Evolutionary conservation across 2,113 vertebrate genomes (phyloP).

Genomic region (Heteronetta atricapilla): DNA sequence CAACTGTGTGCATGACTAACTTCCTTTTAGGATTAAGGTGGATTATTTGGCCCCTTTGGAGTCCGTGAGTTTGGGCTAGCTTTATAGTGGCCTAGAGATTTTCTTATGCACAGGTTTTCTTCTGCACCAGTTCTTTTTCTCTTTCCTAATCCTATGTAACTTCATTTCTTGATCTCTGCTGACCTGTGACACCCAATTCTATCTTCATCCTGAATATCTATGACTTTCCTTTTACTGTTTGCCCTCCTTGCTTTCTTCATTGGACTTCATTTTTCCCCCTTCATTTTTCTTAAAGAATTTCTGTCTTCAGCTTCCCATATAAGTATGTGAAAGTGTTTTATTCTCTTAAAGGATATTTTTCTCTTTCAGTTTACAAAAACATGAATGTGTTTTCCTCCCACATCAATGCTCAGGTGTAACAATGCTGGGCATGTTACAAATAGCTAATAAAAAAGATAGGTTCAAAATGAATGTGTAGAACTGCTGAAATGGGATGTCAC

Average conservation of each 20-base stretch:
- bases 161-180: neutral
- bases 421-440: neutral
- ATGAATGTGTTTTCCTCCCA: neutral
- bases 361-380: neutral
- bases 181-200: neutral
- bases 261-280: neutral
- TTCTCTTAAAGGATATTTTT: neutral
- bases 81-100: neutral
- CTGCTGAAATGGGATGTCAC: neutral
- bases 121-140: neutral
- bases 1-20: neutral
- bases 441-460: neutral
- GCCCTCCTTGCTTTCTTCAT: neutral
- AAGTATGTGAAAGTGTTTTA: neutral
- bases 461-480: neutral
- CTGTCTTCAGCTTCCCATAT: neutral
- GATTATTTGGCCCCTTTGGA: neutral
- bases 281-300: neutral
- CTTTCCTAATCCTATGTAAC: neutral
- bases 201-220: neutral
- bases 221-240: neutral
- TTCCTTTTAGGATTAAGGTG: neutral
- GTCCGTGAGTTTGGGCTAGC: neutral
- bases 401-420: neutral
- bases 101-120: neutral